A percentile compares a stretch with the other conserved stretches of the same genome.
Evolutionary conservation across 2,113 vertebrate species (phyloP).

Genomic region (Pungitius pungitius): DNA sequence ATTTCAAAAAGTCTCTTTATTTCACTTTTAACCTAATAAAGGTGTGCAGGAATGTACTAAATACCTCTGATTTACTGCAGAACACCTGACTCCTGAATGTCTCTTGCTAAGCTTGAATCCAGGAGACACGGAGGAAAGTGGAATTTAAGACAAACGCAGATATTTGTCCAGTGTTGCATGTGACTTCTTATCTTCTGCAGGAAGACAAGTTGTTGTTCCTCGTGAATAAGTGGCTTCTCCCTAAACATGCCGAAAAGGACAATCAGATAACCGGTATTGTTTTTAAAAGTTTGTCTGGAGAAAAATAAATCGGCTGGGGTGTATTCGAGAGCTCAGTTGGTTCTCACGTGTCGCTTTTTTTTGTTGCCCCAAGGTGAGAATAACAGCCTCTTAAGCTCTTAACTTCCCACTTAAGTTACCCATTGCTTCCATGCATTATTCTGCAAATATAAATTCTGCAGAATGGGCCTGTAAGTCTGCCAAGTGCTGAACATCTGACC

Average conservation of each 20-base stretch:
- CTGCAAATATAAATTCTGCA: neutral
- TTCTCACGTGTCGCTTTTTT: neutral
- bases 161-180: neutral
- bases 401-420: slow-evolving; percentile 1
- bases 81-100: neutral
- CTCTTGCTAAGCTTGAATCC: neutral
- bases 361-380: slow-evolving; percentile 9
- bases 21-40: neutral
- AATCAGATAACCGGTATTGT: neutral
- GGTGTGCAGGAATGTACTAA: neutral
- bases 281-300: neutral
- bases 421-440: neutral
- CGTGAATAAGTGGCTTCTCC: too few species aligned
- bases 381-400: slow-evolving; percentile 8
- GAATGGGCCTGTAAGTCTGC: neutral
- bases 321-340: neutral
- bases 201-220: neutral
- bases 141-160: neutral
- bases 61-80: neutral
- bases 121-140: neutral
- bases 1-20: neutral
- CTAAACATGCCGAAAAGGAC: neutral
- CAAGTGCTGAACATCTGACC: neutral
- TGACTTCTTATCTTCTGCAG: neutral
- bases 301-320: neutral